These are phyloP conservation scores for Ciconia stormi DNA, from an alignment of 2,113 vertebrate genomes.

Conservation along the genomic window DNA sequence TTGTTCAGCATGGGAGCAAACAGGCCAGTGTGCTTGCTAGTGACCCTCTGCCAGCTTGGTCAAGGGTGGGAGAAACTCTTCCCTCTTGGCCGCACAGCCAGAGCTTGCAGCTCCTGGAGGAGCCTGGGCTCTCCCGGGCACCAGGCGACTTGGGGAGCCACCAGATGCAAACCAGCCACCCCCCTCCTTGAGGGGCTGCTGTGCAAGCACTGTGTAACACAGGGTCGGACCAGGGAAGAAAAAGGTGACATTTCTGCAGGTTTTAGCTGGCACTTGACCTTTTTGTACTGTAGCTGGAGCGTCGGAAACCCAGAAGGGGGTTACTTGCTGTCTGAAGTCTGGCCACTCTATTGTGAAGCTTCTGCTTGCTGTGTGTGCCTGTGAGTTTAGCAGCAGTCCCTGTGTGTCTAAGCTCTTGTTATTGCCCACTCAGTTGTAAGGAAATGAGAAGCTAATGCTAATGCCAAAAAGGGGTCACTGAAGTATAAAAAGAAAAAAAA, in stretches of 20 bases:
- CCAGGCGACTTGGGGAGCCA: neutral
- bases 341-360: neutral
- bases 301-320: neutral
- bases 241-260: neutral
- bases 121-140: neutral
- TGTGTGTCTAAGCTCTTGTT: slow-evolving; percentile 12
- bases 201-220: neutral
- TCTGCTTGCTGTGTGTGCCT: neutral
- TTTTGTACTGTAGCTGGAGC: neutral
- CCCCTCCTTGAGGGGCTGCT: neutral
- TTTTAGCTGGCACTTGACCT: neutral
- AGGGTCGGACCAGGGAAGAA: rapidly evolving
- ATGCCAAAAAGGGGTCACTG: neutral
- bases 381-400: neutral
- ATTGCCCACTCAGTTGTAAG: slow-evolving; percentile 22
- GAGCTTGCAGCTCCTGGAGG: neutral
- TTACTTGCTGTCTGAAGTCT: neutral
- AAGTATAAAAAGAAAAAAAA: slow-evolving; percentile 3
- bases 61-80: neutral
- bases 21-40: neutral
- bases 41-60: neutral
- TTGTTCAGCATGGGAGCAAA: neutral
- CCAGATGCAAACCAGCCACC: rapidly evolving
- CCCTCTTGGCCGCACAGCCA: neutral
- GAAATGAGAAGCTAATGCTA: neutral